Evolutionary conservation across 30 jellyfish, hydroid and myxozoan genomes (phyloP), one percentile per base, ranked within the genome.

Genomic region (Turritopsis dohrnii): DNA sequence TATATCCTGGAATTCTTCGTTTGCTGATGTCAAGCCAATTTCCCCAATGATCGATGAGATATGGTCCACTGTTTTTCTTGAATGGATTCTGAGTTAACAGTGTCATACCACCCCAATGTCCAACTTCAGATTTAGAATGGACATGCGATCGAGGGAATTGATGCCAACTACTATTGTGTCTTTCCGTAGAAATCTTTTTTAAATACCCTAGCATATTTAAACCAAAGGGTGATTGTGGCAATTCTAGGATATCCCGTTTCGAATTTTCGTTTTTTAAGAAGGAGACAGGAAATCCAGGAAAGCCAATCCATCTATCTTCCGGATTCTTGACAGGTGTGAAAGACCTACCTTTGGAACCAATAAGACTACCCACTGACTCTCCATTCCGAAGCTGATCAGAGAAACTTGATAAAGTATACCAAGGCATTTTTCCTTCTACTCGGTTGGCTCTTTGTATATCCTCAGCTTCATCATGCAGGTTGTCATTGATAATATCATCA

Each of bases 21-120:
- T 87, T 81, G 23, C 94, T 84, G 1, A 90, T 80, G 29, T 90
- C 82, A 65, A 65, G 86, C 72, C 86, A 82, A 13, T 87, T 80
- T 26, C 97, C 97, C 97, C 97, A 90, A 53, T 90, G 97, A 53
- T 90, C 97, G 7, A 87, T 66, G 8, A 90, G 75, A 65, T 80
- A 90, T n/a, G 97, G 97, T 18, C 97, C 97, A 21, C 83, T 25
- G 3, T 74, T 74, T 74, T 7, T n/a, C 18, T 74, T 74, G 53
- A 20, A 26, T 23, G 53, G 65, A 19, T 26, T 23, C 9, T 30
- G 52, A 23, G 83, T 74, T 29, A 74, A 30, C 0, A 74, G 17
- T 20, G 65, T 1, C 83, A 74, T 74, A 9, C 83, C 83, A n/a
- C 83, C 83, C 77, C 77, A 69, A 19, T 69, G 77, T 69, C 31